These are phyloP conservation scores for Parnassius orleans DNA, from an alignment of 2,888 invertebrate species.

Conservation along the genomic window DNA sequence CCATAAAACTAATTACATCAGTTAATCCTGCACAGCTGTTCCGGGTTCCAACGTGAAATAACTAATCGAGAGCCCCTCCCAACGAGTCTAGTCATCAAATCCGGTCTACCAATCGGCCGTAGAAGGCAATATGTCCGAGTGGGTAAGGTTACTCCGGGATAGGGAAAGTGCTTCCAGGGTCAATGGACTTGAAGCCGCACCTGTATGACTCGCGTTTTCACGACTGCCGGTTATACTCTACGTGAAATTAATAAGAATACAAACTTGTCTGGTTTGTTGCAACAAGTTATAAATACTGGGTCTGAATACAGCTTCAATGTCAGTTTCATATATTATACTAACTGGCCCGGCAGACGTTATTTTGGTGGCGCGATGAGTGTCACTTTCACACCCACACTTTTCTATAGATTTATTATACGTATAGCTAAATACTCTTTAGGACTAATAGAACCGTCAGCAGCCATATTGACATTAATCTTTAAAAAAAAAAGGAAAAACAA, in stretches of 20 bases:
- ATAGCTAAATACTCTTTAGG: too few species aligned
- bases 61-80: slow-evolving; percentile 4
- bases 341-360: too few species aligned
- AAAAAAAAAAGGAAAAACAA: too few species aligned
- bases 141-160: slow-evolving; percentile 37
- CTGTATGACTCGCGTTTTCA: slow-evolving; percentile 21
- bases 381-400: too few species aligned
- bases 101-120: slow-evolving; percentile 16
- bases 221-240: slow-evolving; percentile 5
- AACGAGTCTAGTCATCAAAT: slow-evolving; percentile 15
- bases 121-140: slow-evolving; percentile 12
- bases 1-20: slow-evolving; percentile 12
- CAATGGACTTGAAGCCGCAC: slow-evolving; percentile 37
- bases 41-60: slow-evolving; percentile 12
- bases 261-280: neutral
- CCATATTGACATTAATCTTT: too few species aligned
- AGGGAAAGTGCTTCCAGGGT: slow-evolving; percentile 49
- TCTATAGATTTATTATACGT: too few species aligned
- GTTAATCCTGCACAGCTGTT: neutral
- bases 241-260: neutral
- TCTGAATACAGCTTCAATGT: neutral
- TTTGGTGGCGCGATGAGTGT: too few species aligned
- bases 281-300: neutral
- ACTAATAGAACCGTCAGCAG: too few species aligned
- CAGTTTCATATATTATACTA: neutral